Conservation (phyloP, 2,113 vertebrate genomes). For the Chloropsis cyanopogon region DNA sequence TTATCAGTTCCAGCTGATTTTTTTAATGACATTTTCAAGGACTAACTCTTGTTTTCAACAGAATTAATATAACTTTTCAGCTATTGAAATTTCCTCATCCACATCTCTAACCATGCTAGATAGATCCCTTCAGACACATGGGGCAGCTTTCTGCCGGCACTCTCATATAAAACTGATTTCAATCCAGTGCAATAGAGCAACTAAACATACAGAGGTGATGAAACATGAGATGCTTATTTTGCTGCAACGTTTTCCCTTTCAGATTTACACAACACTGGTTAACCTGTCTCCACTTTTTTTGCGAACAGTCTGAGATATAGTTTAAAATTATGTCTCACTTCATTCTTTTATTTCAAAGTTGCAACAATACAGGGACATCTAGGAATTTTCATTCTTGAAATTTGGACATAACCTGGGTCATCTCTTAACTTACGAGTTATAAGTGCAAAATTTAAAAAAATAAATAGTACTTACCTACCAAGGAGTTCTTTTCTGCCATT, state of each 20-base stretch:
- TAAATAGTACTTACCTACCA: not conserved
- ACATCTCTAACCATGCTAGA: not conserved
- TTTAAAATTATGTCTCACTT: not conserved
- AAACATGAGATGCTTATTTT: not conserved
- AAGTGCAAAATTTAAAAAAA: not conserved
- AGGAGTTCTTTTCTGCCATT: not conserved
- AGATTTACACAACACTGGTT: not conserved
- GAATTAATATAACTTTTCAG: not conserved
- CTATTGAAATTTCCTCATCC: not conserved
- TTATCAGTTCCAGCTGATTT: not conserved
- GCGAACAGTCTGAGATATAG: not conserved
- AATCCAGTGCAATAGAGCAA: not conserved
- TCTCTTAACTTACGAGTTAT: not conserved
- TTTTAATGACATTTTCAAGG: not conserved
- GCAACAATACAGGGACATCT: not conserved
- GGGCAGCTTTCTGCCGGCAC: not conserved
- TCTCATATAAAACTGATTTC: not conserved
- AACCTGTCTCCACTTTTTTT: not conserved
- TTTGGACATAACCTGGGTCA: not conserved
- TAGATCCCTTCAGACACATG: not conserved
- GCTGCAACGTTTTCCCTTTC: not conserved
- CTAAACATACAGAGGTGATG: not conserved
- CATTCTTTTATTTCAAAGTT: not conserved
- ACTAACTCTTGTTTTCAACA: not conserved
- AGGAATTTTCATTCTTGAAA: not conserved